Evolutionary conservation across 1,140 invertebrate species (phyloP).

Genomic region (Halictus rubicundus): DNA sequence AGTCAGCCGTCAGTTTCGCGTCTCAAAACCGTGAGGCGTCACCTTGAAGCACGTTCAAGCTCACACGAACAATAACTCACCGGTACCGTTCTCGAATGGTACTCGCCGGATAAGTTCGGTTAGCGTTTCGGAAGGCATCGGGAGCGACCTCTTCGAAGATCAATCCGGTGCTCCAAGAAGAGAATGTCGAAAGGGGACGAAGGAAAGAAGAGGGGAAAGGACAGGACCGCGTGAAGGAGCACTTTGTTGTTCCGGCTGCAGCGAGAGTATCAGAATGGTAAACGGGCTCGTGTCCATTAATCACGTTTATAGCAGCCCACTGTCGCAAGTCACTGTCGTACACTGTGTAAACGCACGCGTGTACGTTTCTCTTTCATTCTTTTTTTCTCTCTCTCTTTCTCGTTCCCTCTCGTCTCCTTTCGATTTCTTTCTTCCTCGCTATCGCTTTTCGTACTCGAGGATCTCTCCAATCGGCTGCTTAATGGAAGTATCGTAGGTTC

Average conservation of each 20-base stretch:
- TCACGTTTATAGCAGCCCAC: constrained; percentile 76
- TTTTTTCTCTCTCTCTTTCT: not conserved
- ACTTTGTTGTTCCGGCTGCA: constrained; percentile 76
- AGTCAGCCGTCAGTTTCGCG: not conserved
- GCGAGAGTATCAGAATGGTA: constrained; percentile 74
- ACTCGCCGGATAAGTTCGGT: constrained; percentile 27
- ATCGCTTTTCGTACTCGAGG: constrained; percentile 24
- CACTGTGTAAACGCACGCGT: constrained; percentile 71
- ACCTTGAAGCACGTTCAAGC: constrained; percentile 26
- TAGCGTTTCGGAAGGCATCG: not conserved
- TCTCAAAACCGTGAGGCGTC: not conserved
- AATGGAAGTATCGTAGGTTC: constrained; percentile 63
- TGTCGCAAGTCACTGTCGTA: constrained; percentile 77
- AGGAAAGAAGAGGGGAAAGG: constrained; percentile 37
- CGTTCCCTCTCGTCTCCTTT: not conserved
- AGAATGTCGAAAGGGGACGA: not conserved
- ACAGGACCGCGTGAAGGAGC: constrained; percentile 54
- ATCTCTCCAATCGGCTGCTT: constrained; percentile 63
- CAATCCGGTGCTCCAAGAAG: constrained; percentile 10
- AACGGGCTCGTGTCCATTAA: constrained; percentile 76
- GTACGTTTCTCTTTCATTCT: constrained; percentile 30
- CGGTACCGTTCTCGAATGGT: constrained; percentile 27
- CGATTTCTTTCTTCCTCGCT: not conserved
- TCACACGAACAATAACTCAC: constrained; percentile 11
- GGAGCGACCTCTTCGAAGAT: not conserved